Evolutionary conservation across 2,113 vertebrate species (phyloP), one percentile per base, ranked within the genome.

Genomic region (Gymnobelideus leadbeateri): DNA sequence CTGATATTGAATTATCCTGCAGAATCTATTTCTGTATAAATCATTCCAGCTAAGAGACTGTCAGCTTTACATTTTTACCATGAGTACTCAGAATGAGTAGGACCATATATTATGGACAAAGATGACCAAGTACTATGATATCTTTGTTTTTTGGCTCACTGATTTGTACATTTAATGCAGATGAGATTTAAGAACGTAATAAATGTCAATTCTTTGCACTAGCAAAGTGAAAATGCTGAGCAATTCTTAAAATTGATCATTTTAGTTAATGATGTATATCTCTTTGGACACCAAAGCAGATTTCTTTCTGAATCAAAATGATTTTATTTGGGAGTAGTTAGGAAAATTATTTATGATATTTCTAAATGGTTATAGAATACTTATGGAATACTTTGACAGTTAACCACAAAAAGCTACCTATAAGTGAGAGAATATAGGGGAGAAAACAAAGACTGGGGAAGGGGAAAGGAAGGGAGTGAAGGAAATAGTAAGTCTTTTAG

Each of bases 221-320:
- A 96, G 89, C 54, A 94, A 91, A 92, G 94, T 92, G 51, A 96
- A 96, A 93, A 95, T 51, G 47, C 9, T 61, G 91, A 95, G 54
- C 51, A 93, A 96, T 90, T 51, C 77, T 68, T 91, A 90, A 92
- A 94, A 95, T 47, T 50, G 93, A 89, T 94, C 49, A 96, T 11
- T 97, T 68, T 93, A 92, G 91, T 94, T 68, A 90, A 50, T 26
- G 19, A 68, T 50, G 43, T 84, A 25, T 93, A 53, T 54, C 84
- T 92, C 89, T 95, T 89, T 91, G 93, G 28, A 90, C 28, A 24
- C 14, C 53, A 51, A 8, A 61, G 37, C 84, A 89, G 91, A 91
- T 92, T 68, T 92, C 14, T 50, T 84, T 90, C 25, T 89, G 55
- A 92, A 53, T 57, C n/a, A 92, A 89, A 93, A 93, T 57, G 24